Percentiles rank a stretch among this genome's conserved stretches.
These are phyloP conservation scores for Oostethus manadensis DNA, from an alignment of 2,113 vertebrate genomes.

Conservation along the genomic window DNA sequence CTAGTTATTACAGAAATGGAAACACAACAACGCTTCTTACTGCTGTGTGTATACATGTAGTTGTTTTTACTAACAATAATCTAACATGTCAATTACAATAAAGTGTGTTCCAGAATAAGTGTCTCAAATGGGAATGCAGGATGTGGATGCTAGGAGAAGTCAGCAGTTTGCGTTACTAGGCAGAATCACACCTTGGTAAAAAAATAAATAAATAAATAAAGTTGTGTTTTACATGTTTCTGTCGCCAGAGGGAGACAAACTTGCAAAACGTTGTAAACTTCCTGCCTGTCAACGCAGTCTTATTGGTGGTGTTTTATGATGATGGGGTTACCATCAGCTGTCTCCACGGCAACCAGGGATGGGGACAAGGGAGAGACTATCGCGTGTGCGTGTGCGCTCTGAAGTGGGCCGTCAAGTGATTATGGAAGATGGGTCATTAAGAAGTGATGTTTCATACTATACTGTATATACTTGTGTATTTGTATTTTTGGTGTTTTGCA, in stretches of 20 bases:
- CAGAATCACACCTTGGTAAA: slow-evolving; percentile 38
- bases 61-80: slow-evolving; percentile 60
- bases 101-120: slow-evolving; percentile 51
- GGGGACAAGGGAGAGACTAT: slow-evolving; percentile 58
- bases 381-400: slow-evolving; percentile 15
- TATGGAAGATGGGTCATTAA: slow-evolving; percentile 9
- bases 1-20: slow-evolving; percentile 20
- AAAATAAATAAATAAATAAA: neutral
- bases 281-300: slow-evolving; percentile 33
- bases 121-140: slow-evolving; percentile 25
- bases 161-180: slow-evolving; percentile 66
- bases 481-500: neutral
- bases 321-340: slow-evolving; percentile 62
- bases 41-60: slow-evolving; percentile 59
- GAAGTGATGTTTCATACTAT: neutral
- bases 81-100: slow-evolving; percentile 50
- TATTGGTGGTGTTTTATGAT: slow-evolving; percentile 37
- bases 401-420: slow-evolving; percentile 28
- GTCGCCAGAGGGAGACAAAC: slow-evolving; percentile 48
- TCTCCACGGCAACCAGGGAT: slow-evolving; percentile 63
- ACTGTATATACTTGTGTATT: too few species aligned
- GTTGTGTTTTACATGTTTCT: slow-evolving; percentile 16
- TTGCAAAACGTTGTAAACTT: slow-evolving; percentile 6
- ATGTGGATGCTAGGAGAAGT: slow-evolving; percentile 36
- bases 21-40: slow-evolving; percentile 66